phyloP scores from a whole-genome alignment of 2,113 vertebrate genomes.

The Aleadryas rufinucha region DNA sequence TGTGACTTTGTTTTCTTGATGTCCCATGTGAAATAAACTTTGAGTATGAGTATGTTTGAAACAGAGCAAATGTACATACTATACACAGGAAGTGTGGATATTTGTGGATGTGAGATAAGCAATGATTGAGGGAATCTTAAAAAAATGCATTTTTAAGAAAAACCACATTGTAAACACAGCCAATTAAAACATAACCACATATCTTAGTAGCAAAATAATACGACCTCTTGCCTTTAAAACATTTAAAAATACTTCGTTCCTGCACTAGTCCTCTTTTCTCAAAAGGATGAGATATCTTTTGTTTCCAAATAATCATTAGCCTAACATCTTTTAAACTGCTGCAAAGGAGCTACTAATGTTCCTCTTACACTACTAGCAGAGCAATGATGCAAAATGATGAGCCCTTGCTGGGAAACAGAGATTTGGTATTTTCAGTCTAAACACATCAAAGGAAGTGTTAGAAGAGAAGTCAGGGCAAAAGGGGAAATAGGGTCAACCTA shows the following conservation, averaged over 20 bases:
- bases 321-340: background rate
- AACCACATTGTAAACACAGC: conserved; percentile 30
- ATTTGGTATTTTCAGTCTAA: conserved; percentile 1
- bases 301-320: background rate
- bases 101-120: conserved; percentile 68
- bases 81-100: conserved; percentile 62
- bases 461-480: conserved; percentile 1
- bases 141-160: conserved; percentile 50
- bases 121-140: conserved; percentile 5
- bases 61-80: conserved; percentile 53
- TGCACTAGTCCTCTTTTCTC: background rate
- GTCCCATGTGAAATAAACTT: conserved; percentile 69
- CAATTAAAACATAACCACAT: conserved; percentile 52
- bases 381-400: background rate
- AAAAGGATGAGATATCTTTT: background rate
- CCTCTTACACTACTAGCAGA: background rate
- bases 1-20: conserved; percentile 55
- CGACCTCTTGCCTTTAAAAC: background rate
- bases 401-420: background rate
- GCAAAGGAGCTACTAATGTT: background rate
- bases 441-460: background rate
- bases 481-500: background rate
- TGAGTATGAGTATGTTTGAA: conserved; percentile 50
- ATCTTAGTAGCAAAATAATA: conserved; percentile 33
- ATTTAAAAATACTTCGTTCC: background rate